Conservation (phyloP, 2,113 vertebrate genomes). For the Prolemur simus region DNA sequence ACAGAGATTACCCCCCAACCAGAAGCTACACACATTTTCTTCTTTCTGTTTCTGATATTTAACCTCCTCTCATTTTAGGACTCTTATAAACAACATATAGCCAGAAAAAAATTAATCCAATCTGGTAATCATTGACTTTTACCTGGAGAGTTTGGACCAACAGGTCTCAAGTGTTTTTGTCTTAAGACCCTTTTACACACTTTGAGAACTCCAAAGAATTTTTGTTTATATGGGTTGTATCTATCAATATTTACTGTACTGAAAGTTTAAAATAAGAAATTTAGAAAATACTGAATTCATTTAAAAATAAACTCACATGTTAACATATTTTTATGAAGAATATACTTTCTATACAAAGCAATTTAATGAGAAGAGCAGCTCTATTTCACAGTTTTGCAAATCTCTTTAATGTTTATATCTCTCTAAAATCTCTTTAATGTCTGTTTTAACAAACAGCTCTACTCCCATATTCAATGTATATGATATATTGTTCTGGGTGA, state of each 20-base stretch:
- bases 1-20: not conserved
- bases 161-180: not conserved
- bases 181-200: not conserved
- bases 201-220: conserved; percentile 16
- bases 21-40: not conserved
- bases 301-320: not conserved
- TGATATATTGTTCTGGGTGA: not conserved
- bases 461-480: not conserved
- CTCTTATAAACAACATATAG: not conserved
- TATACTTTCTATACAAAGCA: not conserved
- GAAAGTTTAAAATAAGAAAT: conserved; percentile 15
- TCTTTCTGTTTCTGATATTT: not conserved
- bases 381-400: not conserved
- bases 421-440: not conserved
- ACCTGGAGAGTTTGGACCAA: not conserved
- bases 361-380: not conserved
- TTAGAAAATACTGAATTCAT: conserved; percentile 1
- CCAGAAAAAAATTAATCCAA: not conserved
- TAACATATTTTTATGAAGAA: not conserved
- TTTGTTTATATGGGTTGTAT: not conserved
- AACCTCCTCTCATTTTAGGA: not conserved
- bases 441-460: not conserved
- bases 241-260: not conserved
- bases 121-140: not conserved
- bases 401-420: not conserved